Percentiles rank a stretch among this genome's conserved stretches.
Evolutionary conservation across 2,113 vertebrate genomes (phyloP).

Genomic region (Phylloscopus trochiloides): DNA sequence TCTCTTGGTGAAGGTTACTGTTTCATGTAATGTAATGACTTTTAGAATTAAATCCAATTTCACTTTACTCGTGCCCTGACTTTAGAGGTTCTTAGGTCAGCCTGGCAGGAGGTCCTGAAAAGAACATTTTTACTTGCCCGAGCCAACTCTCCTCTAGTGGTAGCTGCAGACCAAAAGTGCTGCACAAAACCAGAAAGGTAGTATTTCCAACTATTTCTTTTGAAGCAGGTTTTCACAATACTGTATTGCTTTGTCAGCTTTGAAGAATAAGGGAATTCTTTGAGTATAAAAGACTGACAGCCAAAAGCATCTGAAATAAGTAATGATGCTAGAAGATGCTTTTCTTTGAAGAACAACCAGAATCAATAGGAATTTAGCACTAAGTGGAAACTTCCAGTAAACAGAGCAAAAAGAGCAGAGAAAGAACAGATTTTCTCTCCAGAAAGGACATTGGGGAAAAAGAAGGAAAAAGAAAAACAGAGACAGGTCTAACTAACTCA

Average conservation of each 20-base stretch:
- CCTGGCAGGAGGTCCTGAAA: background rate
- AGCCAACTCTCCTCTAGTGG: background rate
- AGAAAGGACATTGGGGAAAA: fast-evolving
- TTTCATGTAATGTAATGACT: background rate
- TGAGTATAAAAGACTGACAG: background rate
- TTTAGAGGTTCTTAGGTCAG: background rate
- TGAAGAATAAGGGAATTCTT: background rate
- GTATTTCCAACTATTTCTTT: background rate
- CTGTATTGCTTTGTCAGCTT: background rate
- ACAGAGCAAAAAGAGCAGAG: background rate
- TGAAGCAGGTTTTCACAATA: background rate
- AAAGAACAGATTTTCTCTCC: background rate
- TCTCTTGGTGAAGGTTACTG: background rate
- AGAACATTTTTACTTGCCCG: background rate
- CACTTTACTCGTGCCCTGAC: background rate
- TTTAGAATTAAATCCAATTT: background rate
- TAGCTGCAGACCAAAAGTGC: background rate
- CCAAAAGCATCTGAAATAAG: background rate
- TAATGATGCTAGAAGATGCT: background rate
- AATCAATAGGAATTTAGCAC: background rate
- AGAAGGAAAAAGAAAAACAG: background rate
- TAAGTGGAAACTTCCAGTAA: background rate
- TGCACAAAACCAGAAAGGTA: background rate
- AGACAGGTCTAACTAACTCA: background rate
- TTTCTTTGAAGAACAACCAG: background rate